These are phyloP conservation scores for Netelia melanura DNA, from an alignment of 2,888 invertebrate genomes.

Conservation along the genomic window DNA sequence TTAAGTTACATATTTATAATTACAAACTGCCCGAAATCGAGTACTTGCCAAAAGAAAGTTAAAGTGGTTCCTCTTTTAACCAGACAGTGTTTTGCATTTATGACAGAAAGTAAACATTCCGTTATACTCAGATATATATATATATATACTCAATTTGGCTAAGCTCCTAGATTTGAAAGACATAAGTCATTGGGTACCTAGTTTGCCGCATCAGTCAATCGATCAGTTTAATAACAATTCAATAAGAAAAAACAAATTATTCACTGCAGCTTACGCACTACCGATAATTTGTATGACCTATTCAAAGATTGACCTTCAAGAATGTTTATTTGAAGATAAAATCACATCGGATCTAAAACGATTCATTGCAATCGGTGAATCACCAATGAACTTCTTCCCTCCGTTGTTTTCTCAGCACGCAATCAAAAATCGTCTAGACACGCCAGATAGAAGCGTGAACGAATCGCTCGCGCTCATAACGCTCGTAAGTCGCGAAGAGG, in stretches of 20 bases:
- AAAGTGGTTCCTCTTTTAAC: no score
- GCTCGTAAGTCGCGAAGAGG: constrained; percentile 42
- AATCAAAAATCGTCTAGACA: constrained; percentile 39
- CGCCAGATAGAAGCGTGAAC: constrained; percentile 20
- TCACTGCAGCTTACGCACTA: not conserved
- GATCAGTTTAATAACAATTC: not conserved
- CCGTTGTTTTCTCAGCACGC: not conserved
- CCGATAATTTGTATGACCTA: not conserved
- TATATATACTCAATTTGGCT: no score
- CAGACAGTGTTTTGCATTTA: no score
- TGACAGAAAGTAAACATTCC: no score
- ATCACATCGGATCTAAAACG: not conserved
- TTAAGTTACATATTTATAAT: no score
- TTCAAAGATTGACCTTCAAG: not conserved
- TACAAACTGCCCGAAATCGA: no score
- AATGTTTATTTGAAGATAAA: not conserved
- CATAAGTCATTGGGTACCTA: not conserved
- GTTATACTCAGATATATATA: no score
- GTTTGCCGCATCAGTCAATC: not conserved
- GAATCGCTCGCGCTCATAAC: constrained; percentile 19
- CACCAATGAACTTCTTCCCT: not conserved
- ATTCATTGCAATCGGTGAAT: not conserved
- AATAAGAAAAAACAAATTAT: not conserved
- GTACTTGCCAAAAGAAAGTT: no score
- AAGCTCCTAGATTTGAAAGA: no score